A percentile compares a stretch with the other conserved stretches of the same genome.
phyloP scores from a whole-genome alignment of 2,113 vertebrate genomes.

The Eurypyga helias region DNA sequence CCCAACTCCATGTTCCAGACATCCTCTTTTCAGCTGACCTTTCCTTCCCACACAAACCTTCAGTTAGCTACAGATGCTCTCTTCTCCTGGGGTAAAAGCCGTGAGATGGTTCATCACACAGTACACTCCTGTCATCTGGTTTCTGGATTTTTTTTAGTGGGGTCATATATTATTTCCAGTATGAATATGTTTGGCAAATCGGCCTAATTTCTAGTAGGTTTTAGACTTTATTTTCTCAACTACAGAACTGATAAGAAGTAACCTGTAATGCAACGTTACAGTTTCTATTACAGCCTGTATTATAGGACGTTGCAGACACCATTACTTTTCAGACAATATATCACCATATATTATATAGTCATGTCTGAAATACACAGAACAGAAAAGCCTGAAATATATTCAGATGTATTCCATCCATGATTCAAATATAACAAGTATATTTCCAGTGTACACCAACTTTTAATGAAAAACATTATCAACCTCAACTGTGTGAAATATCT shows the following conservation, averaged over 20 bases:
- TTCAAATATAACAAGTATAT: neutral
- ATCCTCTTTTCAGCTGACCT: neutral
- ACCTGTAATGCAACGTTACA: neutral
- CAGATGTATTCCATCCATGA: neutral
- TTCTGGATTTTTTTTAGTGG: neutral
- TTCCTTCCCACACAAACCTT: neutral
- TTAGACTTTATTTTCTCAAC: neutral
- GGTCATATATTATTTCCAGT: neutral
- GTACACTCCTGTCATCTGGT: accelerated
- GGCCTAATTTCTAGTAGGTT: neutral
- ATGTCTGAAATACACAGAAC: neutral
- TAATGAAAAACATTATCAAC: neutral
- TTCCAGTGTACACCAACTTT: neutral
- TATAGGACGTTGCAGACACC: neutral
- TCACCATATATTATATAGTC: neutral
- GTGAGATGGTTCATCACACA: neutral
- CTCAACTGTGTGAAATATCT: neutral
- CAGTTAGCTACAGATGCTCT: neutral
- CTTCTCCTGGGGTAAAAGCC: neutral
- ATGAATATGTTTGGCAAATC: neutral
- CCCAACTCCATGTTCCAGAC: neutral
- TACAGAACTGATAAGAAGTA: neutral
- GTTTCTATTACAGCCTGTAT: neutral
- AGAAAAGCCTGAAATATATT: neutral
- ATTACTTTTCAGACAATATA: neutral